These are phyloP conservation scores for Gastrophysa polygoni DNA, from an alignment of 2,888 invertebrate genomes.

Conservation along the genomic window DNA sequence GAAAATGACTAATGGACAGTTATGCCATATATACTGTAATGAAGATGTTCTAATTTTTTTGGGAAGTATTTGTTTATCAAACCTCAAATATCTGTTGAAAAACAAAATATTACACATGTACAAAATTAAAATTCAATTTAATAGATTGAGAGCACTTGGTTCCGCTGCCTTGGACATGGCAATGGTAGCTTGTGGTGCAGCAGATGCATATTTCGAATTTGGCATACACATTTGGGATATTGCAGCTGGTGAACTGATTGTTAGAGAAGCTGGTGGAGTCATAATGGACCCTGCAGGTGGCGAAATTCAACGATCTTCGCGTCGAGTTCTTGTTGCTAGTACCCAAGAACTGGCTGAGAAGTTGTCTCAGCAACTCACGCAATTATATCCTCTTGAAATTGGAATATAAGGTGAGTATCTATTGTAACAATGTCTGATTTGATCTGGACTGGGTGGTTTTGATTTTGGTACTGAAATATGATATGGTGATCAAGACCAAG, in stretches of 20 bases:
- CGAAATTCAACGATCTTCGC: slow-evolving; percentile 78
- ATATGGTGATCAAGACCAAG: too few relatives aligned
- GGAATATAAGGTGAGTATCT: neutral
- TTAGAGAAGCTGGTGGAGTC: slow-evolving; percentile 92
- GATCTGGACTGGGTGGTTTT: too few relatives aligned
- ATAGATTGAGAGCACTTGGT: slow-evolving; percentile 81
- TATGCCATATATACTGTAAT: too few relatives aligned
- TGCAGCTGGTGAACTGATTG: slow-evolving; percentile 86
- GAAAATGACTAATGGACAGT: too few relatives aligned
- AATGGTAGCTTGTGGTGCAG: slow-evolving; percentile 89
- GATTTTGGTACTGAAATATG: too few relatives aligned
- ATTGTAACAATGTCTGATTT: too few relatives aligned
- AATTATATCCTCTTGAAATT: slow-evolving; percentile 68
- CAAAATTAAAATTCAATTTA: too few relatives aligned
- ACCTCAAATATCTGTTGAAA: too few relatives aligned
- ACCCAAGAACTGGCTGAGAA: slow-evolving; percentile 74
- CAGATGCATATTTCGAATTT: slow-evolving; percentile 89
- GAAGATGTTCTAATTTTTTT: too few relatives aligned
- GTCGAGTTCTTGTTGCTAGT: slow-evolving; percentile 81
- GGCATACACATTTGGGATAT: slow-evolving; percentile 96
- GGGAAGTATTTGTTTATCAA: too few relatives aligned
- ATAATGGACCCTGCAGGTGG: slow-evolving; percentile 87
- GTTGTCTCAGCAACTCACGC: slow-evolving; percentile 66
- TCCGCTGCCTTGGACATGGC: slow-evolving; percentile 95
- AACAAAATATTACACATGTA: too few relatives aligned